Evolutionary conservation across 2,888 invertebrate species (phyloP).

Genomic region (Andrena dorsata): DNA sequence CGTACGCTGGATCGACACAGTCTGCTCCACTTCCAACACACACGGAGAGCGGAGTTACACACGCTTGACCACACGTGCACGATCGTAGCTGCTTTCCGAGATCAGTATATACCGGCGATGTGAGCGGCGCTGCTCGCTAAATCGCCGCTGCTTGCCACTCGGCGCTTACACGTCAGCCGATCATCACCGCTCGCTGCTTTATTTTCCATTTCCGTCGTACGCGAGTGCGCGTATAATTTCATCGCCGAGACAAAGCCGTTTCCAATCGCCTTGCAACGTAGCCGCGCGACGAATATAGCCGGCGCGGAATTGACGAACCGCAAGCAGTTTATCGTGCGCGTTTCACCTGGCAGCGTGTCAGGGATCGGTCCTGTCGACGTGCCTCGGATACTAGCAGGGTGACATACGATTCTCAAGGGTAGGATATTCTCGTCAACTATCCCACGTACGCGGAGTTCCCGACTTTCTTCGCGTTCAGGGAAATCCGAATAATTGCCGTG

Average conservation of each 20-base stretch:
- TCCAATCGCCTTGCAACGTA: conserved; percentile 27
- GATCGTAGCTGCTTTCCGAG: conserved; percentile 49
- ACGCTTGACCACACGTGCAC: conserved; percentile 21
- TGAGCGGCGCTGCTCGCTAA: conserved; percentile 51
- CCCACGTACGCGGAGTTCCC: not conserved
- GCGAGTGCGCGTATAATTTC: conserved; percentile 6
- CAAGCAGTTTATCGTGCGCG: conserved; percentile 23
- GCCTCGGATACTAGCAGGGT: conserved; percentile 56
- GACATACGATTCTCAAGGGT: conserved; percentile 38
- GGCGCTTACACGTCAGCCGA: conserved; percentile 50
- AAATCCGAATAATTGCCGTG: not conserved
- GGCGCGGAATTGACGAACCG: conserved; percentile 3
- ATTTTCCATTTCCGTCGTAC: conserved; percentile 8
- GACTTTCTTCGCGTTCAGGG: not conserved
- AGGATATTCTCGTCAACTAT: conserved; percentile 33
- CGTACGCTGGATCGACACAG: conserved; percentile 64
- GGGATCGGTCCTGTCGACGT: conserved; percentile 31
- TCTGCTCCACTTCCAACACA: conserved; percentile 59
- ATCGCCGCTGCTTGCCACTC: conserved; percentile 46
- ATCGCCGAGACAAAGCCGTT: not conserved
- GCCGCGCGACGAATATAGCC: conserved; percentile 3
- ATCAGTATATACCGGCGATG: conserved; percentile 47
- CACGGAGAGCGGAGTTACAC: conserved; percentile 1
- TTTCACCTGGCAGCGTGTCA: conserved; percentile 21
- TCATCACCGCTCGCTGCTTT: conserved; percentile 5